Evolutionary conservation across 37 sponge, comb jelly and placozoan species (phyloP), one percentile per base, ranked within the genome.

Genomic region (Agelas oroides): DNA sequence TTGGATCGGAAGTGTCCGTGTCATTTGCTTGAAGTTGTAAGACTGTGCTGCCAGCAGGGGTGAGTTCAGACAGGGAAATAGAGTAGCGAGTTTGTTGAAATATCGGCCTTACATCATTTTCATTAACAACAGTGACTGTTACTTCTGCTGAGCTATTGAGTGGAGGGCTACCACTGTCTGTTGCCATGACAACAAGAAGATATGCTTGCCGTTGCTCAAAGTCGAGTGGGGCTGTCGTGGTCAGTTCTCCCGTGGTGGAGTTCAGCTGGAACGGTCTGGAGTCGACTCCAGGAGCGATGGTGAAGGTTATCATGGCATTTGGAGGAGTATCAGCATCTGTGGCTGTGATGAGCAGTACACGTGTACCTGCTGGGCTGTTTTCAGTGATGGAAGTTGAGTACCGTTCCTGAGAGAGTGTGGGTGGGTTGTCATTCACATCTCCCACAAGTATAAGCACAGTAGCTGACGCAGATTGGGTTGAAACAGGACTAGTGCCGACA

Each of bases 391-490:
- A 57, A 2, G 34, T 81, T 53, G 60, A 71, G 65, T 78, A 83
- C 24, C 14, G 36, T 2, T 57, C 40, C 59, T 57, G 76, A 0
- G 56, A 5, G 36, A 92, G 84, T 32, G 75, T 55, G 31, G 92
- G 92, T 39, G 61, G 76, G 39, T 85, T 80, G 39, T 92, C 92
- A 39, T 92, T 92, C 25, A 74, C 66, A 62, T 87, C 87, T 38
- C 40, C 39, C 19, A 87, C 80, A 27, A 78, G 15, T 6, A 87
- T 30, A 1, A 41, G 25, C 32, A 87, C 59, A 70, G 65, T 63
- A 25, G 37, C 78, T 70, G 59, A n/a, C 24, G 84, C 84, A 23
- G 83, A 82, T 59, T 89, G 83, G 21, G 65, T 30, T 11, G 88
- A 87, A 18, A 77, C 21, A 38, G 86, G 86, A 64, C 40, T 59